Evolutionary conservation across 2,113 vertebrate species (phyloP), one percentile per base, ranked within the genome.

Genomic region (Albula glossodonta): DNA sequence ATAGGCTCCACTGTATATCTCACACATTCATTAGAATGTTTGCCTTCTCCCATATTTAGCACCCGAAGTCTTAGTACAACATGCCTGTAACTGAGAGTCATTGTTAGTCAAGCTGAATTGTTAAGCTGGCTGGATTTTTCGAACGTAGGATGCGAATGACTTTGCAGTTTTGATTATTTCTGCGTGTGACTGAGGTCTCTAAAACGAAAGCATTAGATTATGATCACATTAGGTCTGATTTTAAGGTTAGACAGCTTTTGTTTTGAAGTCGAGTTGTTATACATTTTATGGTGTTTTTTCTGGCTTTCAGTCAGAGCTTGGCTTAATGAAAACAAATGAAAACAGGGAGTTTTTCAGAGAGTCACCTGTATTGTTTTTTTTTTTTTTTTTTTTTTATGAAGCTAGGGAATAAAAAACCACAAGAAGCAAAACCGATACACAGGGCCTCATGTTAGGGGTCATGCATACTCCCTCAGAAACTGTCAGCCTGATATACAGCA

Each of bases 151-250:
- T 22, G 22, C 22, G 60, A 41, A 82, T 85, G 78, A 85, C 49
- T 85, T 85, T 3, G 2, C 41, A 80, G 84, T 19, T 49, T 80
- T 80, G 78, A 78, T 51, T 2, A 52, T 66, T 84, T 50, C 52
- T 77, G 22, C 31, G 31, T 74, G n/a, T 52, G 51, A 25, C 83
- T 22, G 3, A 22, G 60, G 60, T 22, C 9, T 19, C 22, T 15
- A 22, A 66, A 66, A 41, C 31, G 1, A 41, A 41, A 41, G 31
- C 0, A 41, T 41, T 41, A 41, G 31, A 41, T 41, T 66, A 19
- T 66, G 60, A 66, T 66, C 3, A 66, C 17, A 66, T 22, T 66
- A 22, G 15, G 5, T 22, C 22, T 66, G 17, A 66, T 66, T 66
- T 60, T 66, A 66, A 63, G 22, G 17, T 7, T 66, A 5, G 22